Evolutionary conservation across 2,797 vertebrate genomes (phyloP).

Genomic region (Oreonectes daqikongensis): DNA sequence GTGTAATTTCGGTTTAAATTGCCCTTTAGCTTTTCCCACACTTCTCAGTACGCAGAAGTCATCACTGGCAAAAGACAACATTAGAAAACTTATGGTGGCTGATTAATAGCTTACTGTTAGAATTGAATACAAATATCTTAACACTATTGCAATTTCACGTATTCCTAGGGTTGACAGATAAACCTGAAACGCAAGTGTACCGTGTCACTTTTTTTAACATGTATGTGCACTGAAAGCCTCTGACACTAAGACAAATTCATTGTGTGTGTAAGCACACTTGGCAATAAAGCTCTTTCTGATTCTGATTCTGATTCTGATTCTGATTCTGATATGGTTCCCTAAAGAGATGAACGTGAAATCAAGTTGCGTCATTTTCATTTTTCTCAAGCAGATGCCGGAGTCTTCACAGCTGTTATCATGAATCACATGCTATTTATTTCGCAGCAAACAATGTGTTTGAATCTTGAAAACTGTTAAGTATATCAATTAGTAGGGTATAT

Average conservation of each 20-base stretch:
- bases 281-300: no score
- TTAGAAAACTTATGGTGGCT: not conserved
- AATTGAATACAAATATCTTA: not conserved
- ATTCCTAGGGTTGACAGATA: not conserved
- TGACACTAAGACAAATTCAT: no score
- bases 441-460: constrained; percentile 6
- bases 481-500: not conserved
- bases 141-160: no score
- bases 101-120: not conserved
- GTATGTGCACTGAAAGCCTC: no score
- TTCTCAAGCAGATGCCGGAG: not conserved
- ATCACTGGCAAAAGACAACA: not conserved
- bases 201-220: no score
- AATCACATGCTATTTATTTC: not conserved
- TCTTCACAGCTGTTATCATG: constrained; percentile 23
- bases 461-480: constrained; percentile 5
- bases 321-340: not conserved
- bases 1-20: not conserved
- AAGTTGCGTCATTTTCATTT: not conserved
- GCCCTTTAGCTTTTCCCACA: not conserved
- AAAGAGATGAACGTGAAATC: not conserved
- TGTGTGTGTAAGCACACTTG: no score
- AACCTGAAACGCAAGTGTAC: not conserved
- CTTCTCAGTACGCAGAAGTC: not conserved
- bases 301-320: no score